A percentile compares a stretch with the other conserved stretches of the same genome.
phyloP scores from a whole-genome alignment of 2,888 invertebrate genomes.

The Stenchaetothrips biformis region DNA sequence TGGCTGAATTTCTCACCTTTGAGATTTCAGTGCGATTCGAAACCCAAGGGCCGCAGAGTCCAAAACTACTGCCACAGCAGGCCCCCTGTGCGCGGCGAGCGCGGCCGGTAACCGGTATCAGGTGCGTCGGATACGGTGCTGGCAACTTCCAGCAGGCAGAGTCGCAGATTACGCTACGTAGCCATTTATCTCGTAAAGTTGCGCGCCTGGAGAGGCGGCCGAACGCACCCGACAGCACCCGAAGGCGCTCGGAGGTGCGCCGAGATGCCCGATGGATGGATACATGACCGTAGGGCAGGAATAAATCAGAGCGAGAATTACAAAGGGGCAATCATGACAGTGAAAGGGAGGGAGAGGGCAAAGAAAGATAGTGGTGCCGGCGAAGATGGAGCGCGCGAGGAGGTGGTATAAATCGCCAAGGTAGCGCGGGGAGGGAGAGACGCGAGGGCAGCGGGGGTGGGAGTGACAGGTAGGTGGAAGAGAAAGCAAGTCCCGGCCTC shows the following conservation, averaged over 20 bases:
- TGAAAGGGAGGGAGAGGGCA: constrained; percentile 13
- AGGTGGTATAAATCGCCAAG: constrained; percentile 16
- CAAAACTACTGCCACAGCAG: too few species aligned
- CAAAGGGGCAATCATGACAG: constrained; percentile 21
- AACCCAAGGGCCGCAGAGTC: too few species aligned
- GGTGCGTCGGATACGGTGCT: not conserved
- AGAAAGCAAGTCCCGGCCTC: not conserved
- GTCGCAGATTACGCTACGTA: not conserved
- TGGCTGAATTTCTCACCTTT: too few species aligned
- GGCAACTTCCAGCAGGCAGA: not conserved
- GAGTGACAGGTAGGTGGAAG: constrained; percentile 10
- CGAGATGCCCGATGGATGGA: constrained; percentile 11
- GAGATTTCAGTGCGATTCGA: too few species aligned
- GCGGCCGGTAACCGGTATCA: not conserved
- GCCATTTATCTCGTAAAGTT: constrained; percentile 19
- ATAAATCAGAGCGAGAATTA: constrained; percentile 19
- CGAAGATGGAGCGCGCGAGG: constrained; percentile 19
- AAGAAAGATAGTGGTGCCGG: constrained; percentile 24
- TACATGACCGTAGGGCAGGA: constrained; percentile 20
- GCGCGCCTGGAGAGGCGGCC: not conserved
- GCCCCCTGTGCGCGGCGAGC: too few species aligned
- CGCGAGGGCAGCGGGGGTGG: not conserved
- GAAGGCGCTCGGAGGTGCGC: not conserved
- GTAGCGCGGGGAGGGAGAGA: not conserved
- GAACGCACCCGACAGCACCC: not conserved